phyloP scores from a whole-genome alignment of 1,140 invertebrate species.

The Nomia melanderi region DNA sequence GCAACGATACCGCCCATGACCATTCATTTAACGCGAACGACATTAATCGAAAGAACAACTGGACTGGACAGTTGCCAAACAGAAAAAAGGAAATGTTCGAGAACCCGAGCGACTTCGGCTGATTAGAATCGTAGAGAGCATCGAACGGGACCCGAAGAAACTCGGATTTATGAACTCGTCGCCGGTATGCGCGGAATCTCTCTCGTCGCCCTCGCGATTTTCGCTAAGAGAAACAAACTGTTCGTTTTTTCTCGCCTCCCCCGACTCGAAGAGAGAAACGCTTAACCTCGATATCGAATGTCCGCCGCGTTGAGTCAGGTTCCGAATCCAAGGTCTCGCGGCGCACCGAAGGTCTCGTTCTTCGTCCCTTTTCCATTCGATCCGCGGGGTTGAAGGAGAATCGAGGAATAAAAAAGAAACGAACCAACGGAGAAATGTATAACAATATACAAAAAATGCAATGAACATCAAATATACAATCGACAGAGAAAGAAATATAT shows the following conservation, averaged over 20 bases:
- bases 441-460: no score
- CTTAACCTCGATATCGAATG: conserved; percentile 49
- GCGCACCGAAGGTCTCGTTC: neutral
- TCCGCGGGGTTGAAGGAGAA: no score
- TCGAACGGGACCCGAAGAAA: conserved; percentile 21
- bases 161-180: conserved; percentile 48
- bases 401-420: no score
- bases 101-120: neutral
- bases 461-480: no score
- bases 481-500: no score
- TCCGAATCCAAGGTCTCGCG: conserved; percentile 39
- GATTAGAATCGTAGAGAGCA: neutral
- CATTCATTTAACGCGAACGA: neutral
- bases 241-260: conserved; percentile 5
- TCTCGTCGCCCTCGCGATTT: conserved; percentile 41
- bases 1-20: no score
- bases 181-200: conserved; percentile 44
- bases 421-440: no score
- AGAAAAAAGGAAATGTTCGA: neutral
- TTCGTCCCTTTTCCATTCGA: conserved; percentile 7
- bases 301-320: conserved; percentile 41
- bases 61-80: neutral
- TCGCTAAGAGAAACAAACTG: conserved; percentile 37
- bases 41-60: neutral
- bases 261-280: conserved; percentile 2